Conservation (phyloP, 2,888 invertebrate species). For the Tanytarsus gracilentus region DNA sequence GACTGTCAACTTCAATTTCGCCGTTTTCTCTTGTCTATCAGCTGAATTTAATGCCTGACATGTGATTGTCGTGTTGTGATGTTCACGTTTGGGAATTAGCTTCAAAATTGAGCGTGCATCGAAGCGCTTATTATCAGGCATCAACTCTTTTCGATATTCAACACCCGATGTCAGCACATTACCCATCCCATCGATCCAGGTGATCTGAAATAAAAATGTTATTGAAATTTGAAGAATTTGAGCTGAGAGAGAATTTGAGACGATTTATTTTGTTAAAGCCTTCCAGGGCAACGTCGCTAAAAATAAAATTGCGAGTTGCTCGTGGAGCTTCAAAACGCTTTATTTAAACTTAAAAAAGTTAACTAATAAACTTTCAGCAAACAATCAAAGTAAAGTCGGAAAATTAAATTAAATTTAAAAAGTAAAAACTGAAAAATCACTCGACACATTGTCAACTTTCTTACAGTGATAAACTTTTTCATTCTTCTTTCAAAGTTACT, state of each 20-base stretch:
- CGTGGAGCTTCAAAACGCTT: too few relatives aligned
- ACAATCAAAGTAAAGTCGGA: too few relatives aligned
- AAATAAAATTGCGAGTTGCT: too few relatives aligned
- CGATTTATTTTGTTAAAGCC: neutral
- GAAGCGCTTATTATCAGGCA: conserved; percentile 71
- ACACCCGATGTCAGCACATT: conserved; percentile 74
- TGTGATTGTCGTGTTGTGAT: conserved; percentile 83
- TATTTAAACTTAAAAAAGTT: too few relatives aligned
- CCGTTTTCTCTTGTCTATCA: conserved; percentile 72
- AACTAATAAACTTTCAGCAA: too few relatives aligned
- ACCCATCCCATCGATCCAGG: conserved; percentile 85
- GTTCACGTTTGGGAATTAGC: conserved; percentile 74
- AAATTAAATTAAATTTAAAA: too few relatives aligned
- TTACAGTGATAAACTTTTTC: neutral
- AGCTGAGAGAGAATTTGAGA: neutral
- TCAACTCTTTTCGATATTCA: conserved; percentile 62
- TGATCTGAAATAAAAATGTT: conserved; percentile 51
- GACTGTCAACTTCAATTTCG: conserved; percentile 74
- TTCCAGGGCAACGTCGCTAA: too few relatives aligned
- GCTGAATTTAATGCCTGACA: conserved; percentile 91
- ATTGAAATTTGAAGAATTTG: neutral
- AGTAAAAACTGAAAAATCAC: too few relatives aligned
- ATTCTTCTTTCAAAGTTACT: neutral
- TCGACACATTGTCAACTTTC: too few relatives aligned
- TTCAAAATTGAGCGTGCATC: conserved; percentile 78